Percentiles rank a stretch among this genome's conserved stretches.
Evolutionary conservation across 2,888 invertebrate species (phyloP).

Genomic region (Strigamia transsilvanica): DNA sequence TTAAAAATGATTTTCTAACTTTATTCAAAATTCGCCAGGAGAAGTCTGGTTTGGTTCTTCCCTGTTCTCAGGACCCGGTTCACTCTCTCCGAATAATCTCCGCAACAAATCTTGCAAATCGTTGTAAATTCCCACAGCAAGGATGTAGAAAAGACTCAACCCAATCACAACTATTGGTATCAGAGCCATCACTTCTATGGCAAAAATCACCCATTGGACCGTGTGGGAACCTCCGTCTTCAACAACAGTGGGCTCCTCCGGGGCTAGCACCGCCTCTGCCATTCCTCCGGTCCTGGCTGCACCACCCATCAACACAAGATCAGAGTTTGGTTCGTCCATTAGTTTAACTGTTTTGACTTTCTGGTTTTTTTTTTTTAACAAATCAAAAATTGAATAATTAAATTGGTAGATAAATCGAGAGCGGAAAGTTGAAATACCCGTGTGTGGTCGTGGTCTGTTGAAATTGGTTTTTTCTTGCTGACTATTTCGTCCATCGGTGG

Average conservation of each 20-base stretch:
- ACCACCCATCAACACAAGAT: background rate
- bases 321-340: background rate
- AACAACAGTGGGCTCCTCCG: background rate
- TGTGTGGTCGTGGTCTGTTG: background rate
- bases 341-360: background rate
- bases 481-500: background rate
- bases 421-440: background rate
- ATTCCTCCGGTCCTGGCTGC: too few relatives aligned
- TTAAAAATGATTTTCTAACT: too few relatives aligned
- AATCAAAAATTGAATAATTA: too few relatives aligned
- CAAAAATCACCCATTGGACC: conserved; percentile 26
- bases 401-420: background rate
- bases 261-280: background rate
- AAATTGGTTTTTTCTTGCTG: background rate
- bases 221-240: background rate
- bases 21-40: too few relatives aligned
- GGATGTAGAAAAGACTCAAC: conserved; percentile 37
- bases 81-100: background rate
- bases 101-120: background rate
- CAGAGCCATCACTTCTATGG: conserved; percentile 5
- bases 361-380: too few relatives aligned
- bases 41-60: too few relatives aligned
- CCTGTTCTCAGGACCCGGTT: too few relatives aligned
- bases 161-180: conserved; percentile 12
- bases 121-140: conserved; percentile 29